Evolutionary conservation across 2,888 invertebrate genomes (phyloP).

Genomic region (Pseudococcus jackbeardsleyi): DNA sequence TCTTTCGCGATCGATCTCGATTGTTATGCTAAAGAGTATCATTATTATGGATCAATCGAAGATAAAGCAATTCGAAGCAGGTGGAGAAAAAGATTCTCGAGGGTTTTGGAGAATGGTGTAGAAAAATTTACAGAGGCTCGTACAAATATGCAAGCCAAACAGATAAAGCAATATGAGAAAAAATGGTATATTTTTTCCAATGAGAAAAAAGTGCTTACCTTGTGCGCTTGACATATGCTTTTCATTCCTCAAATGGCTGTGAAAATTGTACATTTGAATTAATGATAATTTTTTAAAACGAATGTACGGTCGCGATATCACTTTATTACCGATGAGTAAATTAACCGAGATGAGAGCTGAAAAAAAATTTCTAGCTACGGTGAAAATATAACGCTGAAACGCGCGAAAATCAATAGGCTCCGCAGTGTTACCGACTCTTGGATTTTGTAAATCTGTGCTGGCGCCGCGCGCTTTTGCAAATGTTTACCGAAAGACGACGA

Average conservation of each 20-base stretch:
- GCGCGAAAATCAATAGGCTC: not conserved
- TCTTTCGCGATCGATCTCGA: not conserved
- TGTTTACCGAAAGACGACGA: not conserved
- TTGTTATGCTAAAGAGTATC: not conserved
- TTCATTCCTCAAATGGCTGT: constrained; percentile 58
- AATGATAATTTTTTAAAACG: constrained; percentile 1
- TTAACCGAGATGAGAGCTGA: not conserved
- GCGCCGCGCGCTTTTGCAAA: not conserved
- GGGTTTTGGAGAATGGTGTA: not conserved
- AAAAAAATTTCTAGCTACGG: not conserved
- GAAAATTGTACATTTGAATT: constrained; percentile 59
- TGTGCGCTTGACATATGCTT: constrained; percentile 53
- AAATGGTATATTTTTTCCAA: not conserved
- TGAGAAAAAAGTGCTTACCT: constrained; percentile 33
- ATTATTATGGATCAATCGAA: not conserved
- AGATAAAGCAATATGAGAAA: not conserved
- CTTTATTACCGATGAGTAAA: not conserved
- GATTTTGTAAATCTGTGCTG: constrained; percentile 5
- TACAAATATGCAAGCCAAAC: not conserved
- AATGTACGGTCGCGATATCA: not conserved
- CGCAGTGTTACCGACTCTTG: not conserved
- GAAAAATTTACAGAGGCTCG: not conserved
- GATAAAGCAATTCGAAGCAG: not conserved
- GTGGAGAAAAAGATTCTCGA: not conserved
- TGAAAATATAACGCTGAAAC: not conserved